Percentiles rank a stretch among this genome's conserved stretches.
Conservation (phyloP, 2,888 invertebrate species). For the Chrysina gloriosa region DNA sequence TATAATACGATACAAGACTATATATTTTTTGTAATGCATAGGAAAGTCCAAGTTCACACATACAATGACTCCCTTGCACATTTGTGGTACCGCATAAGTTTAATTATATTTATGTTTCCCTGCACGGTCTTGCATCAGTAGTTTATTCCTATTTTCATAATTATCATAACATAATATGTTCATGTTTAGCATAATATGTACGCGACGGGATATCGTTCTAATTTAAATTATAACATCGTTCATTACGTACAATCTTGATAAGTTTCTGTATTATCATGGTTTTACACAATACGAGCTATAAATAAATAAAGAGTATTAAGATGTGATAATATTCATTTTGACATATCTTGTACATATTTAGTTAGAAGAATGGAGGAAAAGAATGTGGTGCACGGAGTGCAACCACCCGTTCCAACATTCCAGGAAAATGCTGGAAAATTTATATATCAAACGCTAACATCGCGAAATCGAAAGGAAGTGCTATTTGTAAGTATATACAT, state of each 20-base stretch:
- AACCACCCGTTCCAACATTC: background rate
- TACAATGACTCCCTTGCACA: too few species aligned
- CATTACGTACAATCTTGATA: background rate
- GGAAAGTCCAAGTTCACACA: too few species aligned
- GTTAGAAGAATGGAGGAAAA: slow-evolving; percentile 16
- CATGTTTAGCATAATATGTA: too few species aligned
- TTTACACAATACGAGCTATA: background rate
- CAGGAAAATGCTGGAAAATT: slow-evolving; percentile 32
- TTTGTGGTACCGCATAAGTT: too few species aligned
- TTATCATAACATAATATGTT: too few species aligned
- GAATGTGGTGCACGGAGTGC: slow-evolving; percentile 22
- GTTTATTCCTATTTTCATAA: background rate
- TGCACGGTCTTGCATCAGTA: too few species aligned
- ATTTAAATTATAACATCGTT: background rate
- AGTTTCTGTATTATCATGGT: slow-evolving; percentile 9
- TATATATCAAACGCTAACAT: background rate
- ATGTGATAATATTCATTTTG: background rate
- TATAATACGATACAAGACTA: too few species aligned
- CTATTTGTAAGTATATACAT: slow-evolving; percentile 29
- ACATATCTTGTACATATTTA: too few species aligned
- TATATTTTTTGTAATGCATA: too few species aligned
- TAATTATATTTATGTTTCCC: too few species aligned
- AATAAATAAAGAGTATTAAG: background rate
- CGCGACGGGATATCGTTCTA: background rate
- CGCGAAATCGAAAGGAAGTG: background rate